Evolutionary conservation across 1,140 invertebrate species (phyloP), one percentile per base, ranked within the genome.

Genomic region (Diabrotica virgifera): DNA sequence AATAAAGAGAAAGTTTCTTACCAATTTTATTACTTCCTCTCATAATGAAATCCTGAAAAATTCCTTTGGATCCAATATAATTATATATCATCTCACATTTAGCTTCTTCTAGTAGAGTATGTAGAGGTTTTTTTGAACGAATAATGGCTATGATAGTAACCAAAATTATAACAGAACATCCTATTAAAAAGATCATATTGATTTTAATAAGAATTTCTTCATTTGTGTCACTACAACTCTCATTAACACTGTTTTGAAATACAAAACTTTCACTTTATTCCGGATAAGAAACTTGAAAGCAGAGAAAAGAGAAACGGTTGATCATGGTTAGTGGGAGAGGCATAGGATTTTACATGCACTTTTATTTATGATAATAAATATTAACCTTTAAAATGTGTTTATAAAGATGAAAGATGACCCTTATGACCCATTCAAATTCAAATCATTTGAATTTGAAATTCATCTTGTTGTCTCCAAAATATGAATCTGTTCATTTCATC

Each of bases 51-150:
- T 87, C 86, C 24, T 83, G 78, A n/a, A 84, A 58, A 46, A 86
- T 71, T 12, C 79, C 82, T 46, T 78, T 75, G 2, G 79, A 75
- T 10, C 84, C 86, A 8, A 86, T 52, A 46, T 80, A 70, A 72
- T 86, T 83, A 69, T 84, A 86, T 9, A 81, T 75, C 36, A 85
- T 70, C 58, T 84, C 79, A 38, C 73, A 81, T 69, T 80, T 81
- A 63, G 80, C 77, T 71, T 83, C 81, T 40, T 67, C 63, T 11
- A 76, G 36, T 24, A 78, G 69, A 36, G 73, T 58, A 60, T 71
- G 70, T 5, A 77, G 36, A 7, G 73, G 69, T 67, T 75, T 77
- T 58, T 74, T 72, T 10, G 75, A 75, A 50, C 68, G 65, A 8
- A 72, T 59, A 40, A 75, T 72, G 6, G 74, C 68, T 24, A 76